phyloP scores from a whole-genome alignment of 2,113 vertebrate genomes.

The Urocitellus parryii region DNA sequence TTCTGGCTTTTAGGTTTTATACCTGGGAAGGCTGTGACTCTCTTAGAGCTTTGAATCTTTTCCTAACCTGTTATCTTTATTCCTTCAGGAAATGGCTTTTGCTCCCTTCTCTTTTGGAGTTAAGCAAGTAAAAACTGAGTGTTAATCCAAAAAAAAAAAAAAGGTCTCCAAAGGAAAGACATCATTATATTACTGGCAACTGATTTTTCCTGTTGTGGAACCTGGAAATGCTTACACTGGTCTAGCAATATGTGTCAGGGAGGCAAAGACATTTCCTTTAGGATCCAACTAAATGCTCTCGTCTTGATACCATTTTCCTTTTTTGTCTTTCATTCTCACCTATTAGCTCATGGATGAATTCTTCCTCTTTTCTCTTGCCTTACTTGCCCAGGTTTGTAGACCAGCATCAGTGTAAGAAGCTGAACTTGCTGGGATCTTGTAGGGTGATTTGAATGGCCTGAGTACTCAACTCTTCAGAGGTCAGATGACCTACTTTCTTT shows the following conservation, averaged over 20 bases:
- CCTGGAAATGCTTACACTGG: background rate
- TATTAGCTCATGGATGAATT: background rate
- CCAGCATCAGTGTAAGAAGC: constrained; percentile 17
- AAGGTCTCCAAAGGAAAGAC: constrained; percentile 10
- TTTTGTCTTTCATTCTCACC: constrained; percentile 13
- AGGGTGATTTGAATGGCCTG: constrained; percentile 9
- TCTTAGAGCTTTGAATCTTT: constrained; percentile 22
- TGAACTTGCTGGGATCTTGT: background rate
- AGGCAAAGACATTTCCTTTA: constrained; percentile 21
- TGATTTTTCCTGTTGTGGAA: constrained; percentile 15
- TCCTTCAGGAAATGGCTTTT: constrained; percentile 42
- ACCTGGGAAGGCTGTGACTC: background rate
- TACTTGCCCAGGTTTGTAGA: constrained; percentile 26
- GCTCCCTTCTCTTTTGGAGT: constrained; percentile 53
- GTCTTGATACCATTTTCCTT: background rate
- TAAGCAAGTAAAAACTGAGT: constrained; percentile 52
- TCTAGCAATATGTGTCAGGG: background rate
- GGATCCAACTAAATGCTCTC: background rate
- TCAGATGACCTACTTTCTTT: constrained; percentile 53
- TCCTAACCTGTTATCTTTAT: constrained; percentile 30
- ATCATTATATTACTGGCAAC: background rate
- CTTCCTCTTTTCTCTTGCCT: constrained; percentile 45
- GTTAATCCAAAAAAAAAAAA: background rate
- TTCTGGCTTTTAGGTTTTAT: constrained; percentile 38
- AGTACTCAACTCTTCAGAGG: constrained; percentile 11